phyloP scores from a whole-genome alignment of 2,888 invertebrate species.

The Dorcus hopei region DNA sequence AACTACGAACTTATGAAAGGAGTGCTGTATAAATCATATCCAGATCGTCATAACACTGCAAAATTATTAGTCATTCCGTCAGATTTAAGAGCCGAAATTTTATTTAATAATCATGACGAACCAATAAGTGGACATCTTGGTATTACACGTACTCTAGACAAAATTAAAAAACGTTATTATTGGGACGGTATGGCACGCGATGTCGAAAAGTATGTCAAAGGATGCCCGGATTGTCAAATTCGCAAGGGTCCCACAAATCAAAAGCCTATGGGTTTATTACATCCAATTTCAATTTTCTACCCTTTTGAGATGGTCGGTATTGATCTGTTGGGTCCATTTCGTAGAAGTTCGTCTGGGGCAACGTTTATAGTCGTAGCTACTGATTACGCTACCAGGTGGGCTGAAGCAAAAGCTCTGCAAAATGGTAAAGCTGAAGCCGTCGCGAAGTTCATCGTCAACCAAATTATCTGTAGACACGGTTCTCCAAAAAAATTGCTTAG shows the following conservation, averaged over 20 bases:
- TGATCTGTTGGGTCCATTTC: conserved; percentile 7
- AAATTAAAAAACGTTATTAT: conserved; percentile 23
- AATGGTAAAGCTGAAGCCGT: conserved; percentile 8
- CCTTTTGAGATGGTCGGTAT: conserved; percentile 18
- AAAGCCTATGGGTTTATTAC: conserved; percentile 20
- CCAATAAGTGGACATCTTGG: conserved; percentile 26
- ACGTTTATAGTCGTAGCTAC: conserved; percentile 11
- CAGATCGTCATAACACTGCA: background rate
- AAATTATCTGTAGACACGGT: too few species aligned
- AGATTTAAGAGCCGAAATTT: conserved; percentile 20
- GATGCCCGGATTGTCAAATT: conserved; percentile 26
- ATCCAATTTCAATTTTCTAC: conserved; percentile 10
- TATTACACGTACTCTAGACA: conserved; percentile 19
- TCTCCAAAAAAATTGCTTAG: too few species aligned
- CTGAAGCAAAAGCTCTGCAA: conserved; percentile 4
- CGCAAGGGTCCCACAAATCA: conserved; percentile 13
- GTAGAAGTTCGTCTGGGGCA: conserved; percentile 2
- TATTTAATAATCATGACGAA: conserved; percentile 21
- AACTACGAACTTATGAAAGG: background rate
- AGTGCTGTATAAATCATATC: background rate
- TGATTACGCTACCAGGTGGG: conserved; percentile 12
- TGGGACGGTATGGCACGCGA: conserved; percentile 18
- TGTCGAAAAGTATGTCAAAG: conserved; percentile 13
- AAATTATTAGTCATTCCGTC: conserved; percentile 23
- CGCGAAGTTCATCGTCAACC: too few species aligned